Evolutionary conservation across 1,140 invertebrate species (phyloP), one percentile per base, ranked within the genome.

Genomic region (Eupeodes corollae): DNA sequence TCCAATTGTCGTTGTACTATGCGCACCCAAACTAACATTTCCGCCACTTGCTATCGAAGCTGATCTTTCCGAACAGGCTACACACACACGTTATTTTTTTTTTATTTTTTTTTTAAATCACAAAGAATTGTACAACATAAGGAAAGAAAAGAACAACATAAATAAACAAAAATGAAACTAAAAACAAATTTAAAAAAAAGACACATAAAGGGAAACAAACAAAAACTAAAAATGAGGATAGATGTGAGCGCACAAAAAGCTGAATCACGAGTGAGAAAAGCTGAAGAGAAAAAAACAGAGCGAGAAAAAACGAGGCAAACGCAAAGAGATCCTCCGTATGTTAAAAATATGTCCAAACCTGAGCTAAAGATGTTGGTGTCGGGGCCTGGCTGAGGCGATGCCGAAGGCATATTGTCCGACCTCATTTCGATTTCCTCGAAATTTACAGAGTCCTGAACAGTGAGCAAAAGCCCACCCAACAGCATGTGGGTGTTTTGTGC

Each of bases 401-500:
- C 74, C 34, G 73, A 57, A 42, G 71, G 69, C 56, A 78, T n/a
- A n/a, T n/a, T 77, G 35, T 49, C 18, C 1, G 50, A 51, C 8
- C 46, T 51, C 26, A 57, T 34, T 38, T 88, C 83, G 6, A 77
- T 73, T 59, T 82, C 81, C 68, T 91, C 88, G 56, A 77, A 81
- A 35, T 78, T 73, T 1, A 86, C 83, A n/a, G 86, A 79, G 64
- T 91, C 88, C 70, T 88, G 83, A 5, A 91, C 84, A 51, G 82
- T 79, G 31, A 89, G 67, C 54, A 90, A 73, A 37, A 92, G 69
- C 30, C 86, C 86, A 31, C 82, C 88, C 34, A 94, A 70, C 16
- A 93, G 70, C 83, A 94, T 89, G 57, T 95, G 91, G 6, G 88
- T 88, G 67, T 95, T 95, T 47, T 80, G 76, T 2, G 88, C 77